Conservation (phyloP, 2,888 invertebrate species). For the Mythimna pallens region DNA sequence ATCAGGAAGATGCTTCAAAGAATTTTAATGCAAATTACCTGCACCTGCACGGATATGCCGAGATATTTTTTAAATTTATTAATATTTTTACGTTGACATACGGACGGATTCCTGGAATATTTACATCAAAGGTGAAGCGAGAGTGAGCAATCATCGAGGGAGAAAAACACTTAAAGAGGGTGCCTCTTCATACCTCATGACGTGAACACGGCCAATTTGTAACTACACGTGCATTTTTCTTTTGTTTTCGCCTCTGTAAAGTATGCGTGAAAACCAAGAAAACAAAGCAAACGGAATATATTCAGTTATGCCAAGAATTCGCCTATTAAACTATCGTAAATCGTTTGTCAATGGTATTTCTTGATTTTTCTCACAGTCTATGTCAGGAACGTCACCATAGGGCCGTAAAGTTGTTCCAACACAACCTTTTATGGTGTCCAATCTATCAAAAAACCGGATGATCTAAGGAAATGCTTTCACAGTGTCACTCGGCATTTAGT, state of each 20-base stretch:
- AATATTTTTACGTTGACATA: conserved; percentile 29
- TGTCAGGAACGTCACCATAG: conserved; percentile 32
- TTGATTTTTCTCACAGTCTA: conserved; percentile 57
- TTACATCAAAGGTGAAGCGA: conserved; percentile 83
- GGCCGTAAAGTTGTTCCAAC: conserved; percentile 52
- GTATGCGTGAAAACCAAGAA: conserved; percentile 15
- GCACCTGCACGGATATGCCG: conserved; percentile 60
- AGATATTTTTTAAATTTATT: conserved; percentile 40
- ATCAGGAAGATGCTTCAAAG: conserved; percentile 59
- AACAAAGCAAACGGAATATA: conserved; percentile 40
- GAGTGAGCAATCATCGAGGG: conserved; percentile 81
- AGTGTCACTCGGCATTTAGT: conserved; percentile 45
- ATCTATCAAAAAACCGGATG: conserved; percentile 61
- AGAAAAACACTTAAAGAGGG: conserved; percentile 69
- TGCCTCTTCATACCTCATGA: conserved; percentile 75
- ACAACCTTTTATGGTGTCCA: conserved; percentile 55
- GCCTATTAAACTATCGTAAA: conserved; percentile 60
- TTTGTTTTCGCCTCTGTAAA: conserved; percentile 56
- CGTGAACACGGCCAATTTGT: conserved; percentile 79
- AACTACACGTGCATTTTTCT: conserved; percentile 74
- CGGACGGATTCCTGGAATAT: conserved; percentile 58
- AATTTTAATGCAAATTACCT: conserved; percentile 64
- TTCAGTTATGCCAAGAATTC: conserved; percentile 57
- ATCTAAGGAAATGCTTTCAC: conserved; percentile 53
- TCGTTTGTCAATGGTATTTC: conserved; percentile 9